A percentile compares a stretch with the other conserved stretches of the same genome.
Conservation (phyloP, 1,140 invertebrate genomes). For the Rhizoglyphus robini region DNA sequence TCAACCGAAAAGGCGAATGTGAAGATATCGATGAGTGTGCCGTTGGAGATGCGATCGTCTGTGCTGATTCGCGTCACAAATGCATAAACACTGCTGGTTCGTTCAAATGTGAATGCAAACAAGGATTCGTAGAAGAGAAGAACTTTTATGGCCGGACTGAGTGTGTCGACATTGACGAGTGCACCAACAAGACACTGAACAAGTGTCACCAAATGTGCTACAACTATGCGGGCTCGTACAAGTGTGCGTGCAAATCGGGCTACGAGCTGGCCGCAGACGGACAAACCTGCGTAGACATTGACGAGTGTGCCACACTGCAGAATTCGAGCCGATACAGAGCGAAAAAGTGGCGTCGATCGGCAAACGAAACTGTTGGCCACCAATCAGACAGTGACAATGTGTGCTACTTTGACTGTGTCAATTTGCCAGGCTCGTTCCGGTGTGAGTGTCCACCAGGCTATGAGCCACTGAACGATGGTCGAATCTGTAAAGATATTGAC, state of each 20-base stretch:
- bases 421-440: conserved; percentile 67
- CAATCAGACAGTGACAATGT: conserved; percentile 34
- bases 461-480: conserved; percentile 48
- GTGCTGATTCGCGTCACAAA: conserved; percentile 26
- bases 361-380: not conserved
- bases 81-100: conserved; percentile 49
- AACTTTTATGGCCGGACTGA: conserved; percentile 23
- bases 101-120: conserved; percentile 55
- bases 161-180: conserved; percentile 46
- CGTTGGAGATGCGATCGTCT: not conserved
- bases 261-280: conserved; percentile 56
- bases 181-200: conserved; percentile 35
- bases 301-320: conserved; percentile 53
- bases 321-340: not conserved
- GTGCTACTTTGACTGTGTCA: conserved; percentile 72
- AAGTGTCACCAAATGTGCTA: conserved; percentile 69
- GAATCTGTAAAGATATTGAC: conserved; percentile 55
- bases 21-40: conserved; percentile 52
- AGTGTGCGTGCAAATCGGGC: conserved; percentile 58
- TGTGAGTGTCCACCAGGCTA: conserved; percentile 79
- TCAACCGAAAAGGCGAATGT: conserved; percentile 37
- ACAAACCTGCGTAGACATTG: conserved; percentile 53
- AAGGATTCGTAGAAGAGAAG: conserved; percentile 49
- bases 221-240: conserved; percentile 66
- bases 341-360: not conserved